Evolutionary conservation across 2,113 vertebrate species (phyloP).

Genomic region (Ceuthmochares aereus): DNA sequence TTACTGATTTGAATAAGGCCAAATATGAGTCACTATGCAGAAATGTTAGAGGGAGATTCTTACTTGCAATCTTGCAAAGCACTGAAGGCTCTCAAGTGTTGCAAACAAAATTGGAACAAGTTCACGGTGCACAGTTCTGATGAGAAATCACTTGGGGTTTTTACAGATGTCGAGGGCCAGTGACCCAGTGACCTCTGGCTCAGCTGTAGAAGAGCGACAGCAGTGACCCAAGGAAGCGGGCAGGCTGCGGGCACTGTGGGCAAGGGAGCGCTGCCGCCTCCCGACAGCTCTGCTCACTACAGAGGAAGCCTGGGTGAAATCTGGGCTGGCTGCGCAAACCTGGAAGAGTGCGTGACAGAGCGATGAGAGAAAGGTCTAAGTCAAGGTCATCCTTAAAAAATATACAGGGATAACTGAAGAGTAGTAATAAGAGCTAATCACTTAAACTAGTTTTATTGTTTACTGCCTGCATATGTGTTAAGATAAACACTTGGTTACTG

Average conservation of each 20-base stretch:
- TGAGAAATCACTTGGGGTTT: not conserved
- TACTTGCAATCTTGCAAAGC: not conserved
- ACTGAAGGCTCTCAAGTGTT: not conserved
- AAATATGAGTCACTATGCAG: not conserved
- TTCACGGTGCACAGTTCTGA: not conserved
- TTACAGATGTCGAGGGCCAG: not conserved
- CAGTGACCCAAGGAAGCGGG: not conserved
- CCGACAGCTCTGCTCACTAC: not conserved
- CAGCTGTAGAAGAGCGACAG: not conserved
- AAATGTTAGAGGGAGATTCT: not conserved
- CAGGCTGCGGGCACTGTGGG: not conserved
- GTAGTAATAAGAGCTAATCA: not conserved
- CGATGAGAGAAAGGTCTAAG: not conserved
- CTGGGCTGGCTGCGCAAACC: not conserved
- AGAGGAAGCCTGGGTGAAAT: not conserved
- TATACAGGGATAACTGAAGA: fast-evolving
- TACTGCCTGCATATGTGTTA: not conserved
- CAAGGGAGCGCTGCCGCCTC: conserved; percentile 21
- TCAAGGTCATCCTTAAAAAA: not conserved
- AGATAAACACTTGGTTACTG: not conserved
- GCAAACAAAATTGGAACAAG: not conserved
- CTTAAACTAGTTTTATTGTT: not conserved
- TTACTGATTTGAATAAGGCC: not conserved
- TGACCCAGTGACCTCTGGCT: not conserved
- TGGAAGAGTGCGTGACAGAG: not conserved